These are phyloP conservation scores for Stratiomys singularior DNA, from an alignment of 2,888 invertebrate genomes.

Conservation along the genomic window DNA sequence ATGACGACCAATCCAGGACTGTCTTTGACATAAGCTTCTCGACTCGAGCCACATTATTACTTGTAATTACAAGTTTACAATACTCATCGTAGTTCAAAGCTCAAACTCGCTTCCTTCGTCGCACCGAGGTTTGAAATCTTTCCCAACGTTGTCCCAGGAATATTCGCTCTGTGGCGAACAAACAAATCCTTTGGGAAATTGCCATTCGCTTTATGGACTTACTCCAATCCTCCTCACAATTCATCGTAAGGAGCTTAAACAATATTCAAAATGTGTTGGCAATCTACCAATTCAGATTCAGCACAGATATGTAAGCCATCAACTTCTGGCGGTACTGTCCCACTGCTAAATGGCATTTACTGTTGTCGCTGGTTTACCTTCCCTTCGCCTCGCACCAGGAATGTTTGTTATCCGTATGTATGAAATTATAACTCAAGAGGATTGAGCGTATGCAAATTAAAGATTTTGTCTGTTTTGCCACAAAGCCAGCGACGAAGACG, in stretches of 20 bases:
- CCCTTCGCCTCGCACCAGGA: neutral
- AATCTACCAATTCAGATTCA: constrained; percentile 30
- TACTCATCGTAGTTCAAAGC: constrained; percentile 15
- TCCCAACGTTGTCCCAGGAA: neutral
- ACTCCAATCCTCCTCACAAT: neutral
- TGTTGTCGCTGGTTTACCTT: neutral
- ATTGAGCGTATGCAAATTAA: constrained; percentile 43
- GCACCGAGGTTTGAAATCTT: neutral
- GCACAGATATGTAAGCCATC: constrained; percentile 1
- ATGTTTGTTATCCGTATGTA: neutral
- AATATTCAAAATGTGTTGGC: constrained; percentile 39
- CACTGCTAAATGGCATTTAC: neutral
- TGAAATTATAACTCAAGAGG: constrained; percentile 36
- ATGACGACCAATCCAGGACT: neutral
- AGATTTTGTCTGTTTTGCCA: constrained; percentile 34
- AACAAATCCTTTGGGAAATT: constrained; percentile 37
- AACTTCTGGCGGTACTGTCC: neutral
- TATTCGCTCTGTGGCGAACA: neutral
- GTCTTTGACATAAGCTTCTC: constrained; percentile 21
- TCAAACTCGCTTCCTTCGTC: neutral
- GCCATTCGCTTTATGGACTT: constrained; percentile 16
- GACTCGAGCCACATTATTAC: constrained; percentile 32
- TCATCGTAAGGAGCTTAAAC: constrained; percentile 31
- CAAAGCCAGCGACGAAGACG: neutral
- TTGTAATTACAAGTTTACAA: constrained; percentile 45